Base-by-base conservation (phyloP, 1,140 invertebrate species). In the Drusus annulatus region DNA sequence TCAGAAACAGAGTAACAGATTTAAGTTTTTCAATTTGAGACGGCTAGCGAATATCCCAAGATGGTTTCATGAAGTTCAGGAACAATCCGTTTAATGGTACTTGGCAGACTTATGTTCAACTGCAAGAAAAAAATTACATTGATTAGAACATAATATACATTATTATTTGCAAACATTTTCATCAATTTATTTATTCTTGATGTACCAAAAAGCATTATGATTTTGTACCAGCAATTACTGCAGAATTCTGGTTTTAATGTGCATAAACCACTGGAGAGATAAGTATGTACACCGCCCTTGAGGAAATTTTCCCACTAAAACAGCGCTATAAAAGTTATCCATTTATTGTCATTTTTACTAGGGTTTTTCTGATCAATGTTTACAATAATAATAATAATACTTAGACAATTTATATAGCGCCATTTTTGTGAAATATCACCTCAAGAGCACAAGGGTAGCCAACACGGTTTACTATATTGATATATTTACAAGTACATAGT, bases 51-150 rank as follows among this genome's bases (percentile, higher is more conserved):
- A 15, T 60, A 60, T 60, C 56, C 56, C 56, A 60, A 60, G 56
- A 60, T 60, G 56, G 56, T 23, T 21, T 17, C 56, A 15, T 21
- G 56, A 60, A 21, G 56, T 19, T 21, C 56, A 15, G 21, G 21
- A 65, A 28, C 10, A 10, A 28, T 25, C 36, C 16, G 0, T 17
- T 71, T 71, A 71, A 45, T 71, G 68, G 36, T 71, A 71, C 23
- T 71, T 71, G 68, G 36, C 36, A 6, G n/a, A 19, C 45, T 71
- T 71, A n/a, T 71, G 68, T 50, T 71, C 31, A 45, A 45, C 68
- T 71, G 68, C 19, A 71, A 71, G 4, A 71, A 71, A 50, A 50
- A 4, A 28, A 65, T 16, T 45, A 16, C 28, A 31, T 25, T 31
- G 19, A 71, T 71, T 71, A 71, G 36, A 10, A 17, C 17, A 71